Base-by-base conservation (phyloP, 2,888 invertebrate species). In the Macrostomum cliftonense region DNA sequence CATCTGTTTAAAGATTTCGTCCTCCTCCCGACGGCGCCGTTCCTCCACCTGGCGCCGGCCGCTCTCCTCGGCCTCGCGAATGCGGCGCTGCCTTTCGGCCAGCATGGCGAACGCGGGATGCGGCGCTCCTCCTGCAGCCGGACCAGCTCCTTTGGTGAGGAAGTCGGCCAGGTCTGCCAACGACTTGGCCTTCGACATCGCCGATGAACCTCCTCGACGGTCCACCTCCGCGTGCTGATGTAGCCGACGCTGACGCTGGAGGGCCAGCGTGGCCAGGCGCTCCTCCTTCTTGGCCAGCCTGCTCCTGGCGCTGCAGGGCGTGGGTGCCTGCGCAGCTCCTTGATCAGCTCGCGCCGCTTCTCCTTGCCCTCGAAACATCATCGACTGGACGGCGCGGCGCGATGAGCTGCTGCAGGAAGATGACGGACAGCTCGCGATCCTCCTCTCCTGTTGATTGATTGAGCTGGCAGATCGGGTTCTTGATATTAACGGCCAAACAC, bases 51-150 rank as follows among this genome's bases (percentile, higher is more conserved):
- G 83, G 17, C 83, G 71, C 45, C 79, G 71, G 1, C 84, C 83
- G 1, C 81, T 80, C 65, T 85, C 85, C 11, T 77, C 79, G 0
- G 84, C 83, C 65, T 86, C 85, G 0, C 82, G 74, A 62, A 78
- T 77, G 55, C 77, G 73, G 54, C 83, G 76, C 59, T 83, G 81
- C 36, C 81, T 74, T 59, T 84, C 83, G 0, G 83, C 82, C 39
- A 85, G 69, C 56, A 85, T 73, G 21, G 80, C 78, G 62, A 81
- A 77, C 0, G 83, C 83, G 58, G 86, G 13, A 81, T 78, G 51
- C 78, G 76, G 7, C 83, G 74, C 64, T 86, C 84, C 57, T 83
- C 81, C 53, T 80, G 75, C 1, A 87, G 70, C 12, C 83, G 74
- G 12, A 77, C 67, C 55, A 85, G 72, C 68, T 87, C 86, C 64